phyloP scores from a whole-genome alignment of 2,113 vertebrate species.

The Alectura lathami region DNA sequence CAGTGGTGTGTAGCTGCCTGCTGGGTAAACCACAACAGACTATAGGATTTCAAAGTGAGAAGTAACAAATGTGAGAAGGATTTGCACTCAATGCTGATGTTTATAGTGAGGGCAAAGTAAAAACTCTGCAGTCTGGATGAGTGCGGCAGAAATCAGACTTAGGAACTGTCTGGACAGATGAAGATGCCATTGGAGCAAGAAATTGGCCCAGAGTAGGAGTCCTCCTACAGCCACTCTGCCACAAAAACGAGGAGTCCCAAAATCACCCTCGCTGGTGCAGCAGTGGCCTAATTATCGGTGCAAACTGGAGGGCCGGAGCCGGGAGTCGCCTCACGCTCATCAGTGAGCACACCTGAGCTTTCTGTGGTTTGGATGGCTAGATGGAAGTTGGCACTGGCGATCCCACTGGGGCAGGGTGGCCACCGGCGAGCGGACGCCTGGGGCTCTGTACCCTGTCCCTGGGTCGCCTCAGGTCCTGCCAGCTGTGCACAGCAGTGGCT shows the following conservation, averaged over 20 bases:
- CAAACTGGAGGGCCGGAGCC: background rate
- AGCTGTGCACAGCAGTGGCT: background rate
- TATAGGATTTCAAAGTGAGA: background rate
- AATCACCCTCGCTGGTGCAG: background rate
- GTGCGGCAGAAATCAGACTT: background rate
- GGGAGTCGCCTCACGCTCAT: rapidly evolving
- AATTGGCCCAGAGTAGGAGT: background rate
- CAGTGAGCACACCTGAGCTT: background rate
- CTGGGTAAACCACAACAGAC: too few relatives aligned
- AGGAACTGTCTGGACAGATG: background rate
- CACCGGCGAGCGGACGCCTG: background rate
- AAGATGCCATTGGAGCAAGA: background rate
- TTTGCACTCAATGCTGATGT: background rate
- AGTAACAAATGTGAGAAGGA: background rate
- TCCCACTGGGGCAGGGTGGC: background rate
- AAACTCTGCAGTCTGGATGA: background rate
- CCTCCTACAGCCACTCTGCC: background rate
- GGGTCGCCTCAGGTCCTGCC: background rate
- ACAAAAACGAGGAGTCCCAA: background rate
- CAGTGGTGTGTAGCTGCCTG: too few relatives aligned
- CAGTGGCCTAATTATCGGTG: background rate
- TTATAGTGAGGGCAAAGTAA: background rate
- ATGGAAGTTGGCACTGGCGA: background rate
- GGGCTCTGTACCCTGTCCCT: background rate
- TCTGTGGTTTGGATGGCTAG: too few relatives aligned